A percentile compares a stretch with the other conserved stretches of the same genome.
Conservation (phyloP, 2,888 invertebrate genomes). For the Cheilosia variabilis region DNA sequence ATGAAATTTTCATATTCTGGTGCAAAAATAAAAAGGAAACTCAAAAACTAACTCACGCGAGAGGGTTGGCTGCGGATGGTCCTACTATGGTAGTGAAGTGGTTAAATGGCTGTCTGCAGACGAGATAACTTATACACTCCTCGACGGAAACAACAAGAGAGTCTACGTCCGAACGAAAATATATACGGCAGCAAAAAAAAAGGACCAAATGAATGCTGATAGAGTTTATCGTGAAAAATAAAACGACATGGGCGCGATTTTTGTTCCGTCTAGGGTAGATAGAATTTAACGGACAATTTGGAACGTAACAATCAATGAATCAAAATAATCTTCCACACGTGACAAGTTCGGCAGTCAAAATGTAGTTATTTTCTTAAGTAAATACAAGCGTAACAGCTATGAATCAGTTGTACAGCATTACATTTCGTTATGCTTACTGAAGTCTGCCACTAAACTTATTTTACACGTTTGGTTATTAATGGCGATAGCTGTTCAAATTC, state of each 20-base stretch:
- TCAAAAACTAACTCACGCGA: constrained; percentile 45
- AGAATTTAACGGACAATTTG: constrained; percentile 31
- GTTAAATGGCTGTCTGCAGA: constrained; percentile 43
- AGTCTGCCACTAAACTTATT: no score
- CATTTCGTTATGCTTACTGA: no score
- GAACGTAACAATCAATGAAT: constrained; percentile 10
- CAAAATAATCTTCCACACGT: constrained; percentile 5
- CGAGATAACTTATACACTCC: constrained; percentile 22
- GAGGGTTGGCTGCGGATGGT: constrained; percentile 3
- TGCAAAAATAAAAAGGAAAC: constrained; percentile 26
- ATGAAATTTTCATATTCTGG: constrained; percentile 64
- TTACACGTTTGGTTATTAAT: no score
- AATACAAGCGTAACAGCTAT: no score
- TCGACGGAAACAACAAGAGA: constrained; percentile 1
- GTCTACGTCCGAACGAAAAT: constrained; percentile 16
- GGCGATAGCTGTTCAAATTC: no score
- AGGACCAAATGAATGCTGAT: not conserved
- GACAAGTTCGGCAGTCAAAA: not conserved
- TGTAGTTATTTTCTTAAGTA: not conserved
- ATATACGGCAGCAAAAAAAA: constrained; percentile 15
- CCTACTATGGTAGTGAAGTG: constrained; percentile 11
- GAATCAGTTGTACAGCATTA: no score
- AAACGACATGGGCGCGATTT: not conserved
- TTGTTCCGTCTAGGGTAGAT: constrained; percentile 22
- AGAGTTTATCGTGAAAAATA: not conserved